Evolutionary conservation across 2,888 invertebrate genomes (phyloP), one percentile per base, ranked within the genome.

Genomic region (Nephrotoma appendiculata): DNA sequence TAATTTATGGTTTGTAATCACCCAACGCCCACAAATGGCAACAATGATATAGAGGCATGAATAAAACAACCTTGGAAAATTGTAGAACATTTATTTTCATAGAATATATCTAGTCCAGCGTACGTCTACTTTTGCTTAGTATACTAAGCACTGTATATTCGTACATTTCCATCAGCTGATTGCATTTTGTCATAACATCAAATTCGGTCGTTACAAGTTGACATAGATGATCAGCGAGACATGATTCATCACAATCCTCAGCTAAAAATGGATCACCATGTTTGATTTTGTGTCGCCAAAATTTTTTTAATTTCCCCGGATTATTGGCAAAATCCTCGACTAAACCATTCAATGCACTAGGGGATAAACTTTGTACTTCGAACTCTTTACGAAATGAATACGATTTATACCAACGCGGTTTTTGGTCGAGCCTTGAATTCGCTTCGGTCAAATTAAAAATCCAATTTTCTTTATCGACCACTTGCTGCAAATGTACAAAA

Each of bases 391-490:
- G 95, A 89, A 96, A 94, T 15, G 94, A 93, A 90, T 96, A 96
- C 7, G 95, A 93, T 89, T 94, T 93, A 89, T 93, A 94, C 96
- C 96, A 96, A 31, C 91, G 91, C 0, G 96, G 95, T 43, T 92
- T 90, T 87, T 91, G 88, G 15, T 92, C 89, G 0, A 93, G 93
- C 0, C 91, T 91, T 12, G 93, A 89, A 90, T 96, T 96, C 0
- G 96, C 95, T 90, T 93, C 93, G 0, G 95, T 95, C 86, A 96
- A 90, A 90, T 96, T 95, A 90, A 95, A 95, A 19, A 93, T 94
- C 92, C 94, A 96, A 88, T 94, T 95, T 3, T 95, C 93, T 87
- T 95, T 94, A 89, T 95, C 94, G 45, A 93, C 89, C 0, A 96
- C 94, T 88, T 92, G 93, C 95, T 96, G 91, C 11, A 91, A 91